Evolutionary conservation across 2,797 vertebrate genomes (phyloP).

Genomic region (Threskiornis aethiopicus): DNA sequence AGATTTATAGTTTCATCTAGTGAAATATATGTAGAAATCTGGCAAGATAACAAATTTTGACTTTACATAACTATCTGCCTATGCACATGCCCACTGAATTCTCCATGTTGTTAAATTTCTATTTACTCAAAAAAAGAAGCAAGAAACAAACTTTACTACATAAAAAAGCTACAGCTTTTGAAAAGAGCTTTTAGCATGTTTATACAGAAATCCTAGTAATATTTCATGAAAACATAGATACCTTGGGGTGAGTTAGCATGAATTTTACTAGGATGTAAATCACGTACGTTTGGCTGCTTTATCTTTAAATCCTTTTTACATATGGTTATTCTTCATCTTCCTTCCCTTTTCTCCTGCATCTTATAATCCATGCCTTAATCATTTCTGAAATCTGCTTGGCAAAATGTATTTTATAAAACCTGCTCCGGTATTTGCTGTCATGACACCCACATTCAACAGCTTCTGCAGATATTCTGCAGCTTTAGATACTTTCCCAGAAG

Average conservation of each 20-base stretch:
- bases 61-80: neutral
- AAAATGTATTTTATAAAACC: neutral
- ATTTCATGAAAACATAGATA: neutral
- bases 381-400: neutral
- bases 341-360: neutral
- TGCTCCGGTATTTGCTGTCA: neutral
- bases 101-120: neutral
- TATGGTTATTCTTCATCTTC: neutral
- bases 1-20: neutral
- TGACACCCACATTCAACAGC: neutral
- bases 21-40: neutral
- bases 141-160: neutral
- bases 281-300: neutral
- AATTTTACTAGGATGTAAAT: neutral
- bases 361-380: neutral
- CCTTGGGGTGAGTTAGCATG: neutral
- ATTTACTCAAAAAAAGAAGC: neutral
- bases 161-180: neutral
- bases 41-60: neutral
- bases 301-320: neutral
- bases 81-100: neutral
- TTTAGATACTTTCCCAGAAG: neutral
- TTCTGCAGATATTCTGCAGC: neutral
- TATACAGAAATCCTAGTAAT: neutral
- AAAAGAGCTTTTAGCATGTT: neutral